These are phyloP conservation scores for Andrena trimmerana DNA, from an alignment of 2,888 invertebrate species.

Conservation along the genomic window DNA sequence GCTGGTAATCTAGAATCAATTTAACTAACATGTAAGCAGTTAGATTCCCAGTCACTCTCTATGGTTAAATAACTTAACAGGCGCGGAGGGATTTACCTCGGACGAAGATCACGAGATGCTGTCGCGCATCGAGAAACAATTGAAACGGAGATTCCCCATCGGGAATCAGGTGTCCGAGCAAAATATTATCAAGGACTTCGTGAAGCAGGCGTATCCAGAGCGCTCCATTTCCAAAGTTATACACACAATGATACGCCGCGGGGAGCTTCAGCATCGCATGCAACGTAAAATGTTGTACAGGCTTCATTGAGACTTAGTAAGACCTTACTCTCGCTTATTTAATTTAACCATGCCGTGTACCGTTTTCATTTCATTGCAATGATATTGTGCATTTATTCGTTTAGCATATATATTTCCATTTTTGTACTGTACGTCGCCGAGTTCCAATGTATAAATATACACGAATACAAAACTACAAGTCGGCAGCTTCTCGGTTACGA, in stretches of 20 bases:
- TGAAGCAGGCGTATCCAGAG: constrained; percentile 94
- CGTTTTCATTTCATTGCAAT: constrained; percentile 24
- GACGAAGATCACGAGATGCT: constrained; percentile 97
- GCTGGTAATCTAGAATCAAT: constrained; percentile 88
- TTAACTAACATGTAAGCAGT: background rate
- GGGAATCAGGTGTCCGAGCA: constrained; percentile 99
- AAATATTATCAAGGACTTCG: constrained; percentile 95
- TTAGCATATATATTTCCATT: constrained; percentile 10
- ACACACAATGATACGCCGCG: constrained; percentile 96
- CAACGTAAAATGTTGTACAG: constrained; percentile 99
- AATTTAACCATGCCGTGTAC: background rate
- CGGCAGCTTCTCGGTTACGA: constrained; percentile 34
- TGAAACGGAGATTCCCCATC: constrained; percentile 96
- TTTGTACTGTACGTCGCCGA: constrained; percentile 33
- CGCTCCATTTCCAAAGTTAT: constrained; percentile 95
- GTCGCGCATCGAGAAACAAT: constrained; percentile 95
- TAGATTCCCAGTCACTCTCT: background rate
- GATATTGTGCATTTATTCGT: constrained; percentile 41
- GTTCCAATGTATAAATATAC: constrained; percentile 44
- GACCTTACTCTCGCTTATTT: constrained; percentile 12
- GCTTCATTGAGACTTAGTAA: constrained; percentile 83
- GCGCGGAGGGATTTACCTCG: constrained; percentile 98
- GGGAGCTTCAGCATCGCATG: constrained; percentile 97
- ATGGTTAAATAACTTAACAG: constrained; percentile 84
- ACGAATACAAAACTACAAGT: constrained; percentile 48